These are phyloP conservation scores for Drosophila koepferae DNA, from an alignment of 2,888 invertebrate species.

Conservation along the genomic window DNA sequence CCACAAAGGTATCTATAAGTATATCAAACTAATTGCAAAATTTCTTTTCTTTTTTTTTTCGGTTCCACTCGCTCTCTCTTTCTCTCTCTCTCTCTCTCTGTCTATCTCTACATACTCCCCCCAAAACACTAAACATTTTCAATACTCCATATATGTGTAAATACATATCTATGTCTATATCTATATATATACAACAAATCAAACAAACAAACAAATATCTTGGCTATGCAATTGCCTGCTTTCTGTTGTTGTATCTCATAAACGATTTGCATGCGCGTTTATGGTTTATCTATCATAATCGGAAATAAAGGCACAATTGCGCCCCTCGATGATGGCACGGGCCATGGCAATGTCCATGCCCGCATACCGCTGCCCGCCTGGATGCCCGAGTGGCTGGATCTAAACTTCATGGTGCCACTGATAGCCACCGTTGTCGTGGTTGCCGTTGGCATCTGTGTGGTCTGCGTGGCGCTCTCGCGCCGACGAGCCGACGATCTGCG, in stretches of 20 bases:
- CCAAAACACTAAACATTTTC: constrained; percentile 34
- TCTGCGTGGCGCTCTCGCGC: constrained; percentile 94
- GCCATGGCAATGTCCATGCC: constrained; percentile 85
- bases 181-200: background rate
- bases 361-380: constrained; percentile 88
- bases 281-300: constrained; percentile 27
- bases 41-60: constrained; percentile 57
- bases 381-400: constrained; percentile 94
- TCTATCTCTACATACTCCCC: constrained; percentile 23
- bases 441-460: constrained; percentile 95
- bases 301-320: constrained; percentile 90
- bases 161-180: constrained; percentile 15
- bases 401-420: constrained; percentile 95
- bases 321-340: constrained; percentile 88
- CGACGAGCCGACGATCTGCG: constrained; percentile 92
- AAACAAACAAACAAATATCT: constrained; percentile 21
- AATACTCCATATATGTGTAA: constrained; percentile 4
- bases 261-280: constrained; percentile 49
- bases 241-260: constrained; percentile 56
- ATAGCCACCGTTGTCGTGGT: constrained; percentile 95
- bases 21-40: constrained; percentile 74
- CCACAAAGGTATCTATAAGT: constrained; percentile 91
- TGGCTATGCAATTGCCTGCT: constrained; percentile 52
- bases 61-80: constrained; percentile 39
- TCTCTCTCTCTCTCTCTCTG: constrained; percentile 56